These are phyloP conservation scores for Cassiopea xamachana DNA, from an alignment of 30 jellyfish, hydroid and myxozoan species.

Conservation along the genomic window DNA sequence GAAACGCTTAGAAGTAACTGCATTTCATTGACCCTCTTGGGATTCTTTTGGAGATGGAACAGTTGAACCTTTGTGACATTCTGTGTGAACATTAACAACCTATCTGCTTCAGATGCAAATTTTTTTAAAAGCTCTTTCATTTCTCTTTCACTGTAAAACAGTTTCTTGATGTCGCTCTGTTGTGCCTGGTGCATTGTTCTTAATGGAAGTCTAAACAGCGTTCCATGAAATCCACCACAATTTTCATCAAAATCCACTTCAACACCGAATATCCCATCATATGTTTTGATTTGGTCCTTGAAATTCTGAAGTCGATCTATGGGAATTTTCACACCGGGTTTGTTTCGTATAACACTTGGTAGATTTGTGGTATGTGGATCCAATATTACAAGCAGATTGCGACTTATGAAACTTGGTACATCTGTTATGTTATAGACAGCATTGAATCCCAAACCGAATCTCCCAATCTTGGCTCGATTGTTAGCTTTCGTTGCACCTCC, in stretches of 20 bases:
- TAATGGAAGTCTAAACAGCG: slow-evolving; percentile 84
- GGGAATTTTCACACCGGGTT: slow-evolving; percentile 74
- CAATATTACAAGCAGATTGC: slow-evolving; percentile 62
- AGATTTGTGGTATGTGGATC: slow-evolving; percentile 85
- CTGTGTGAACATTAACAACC: slow-evolving; percentile 72
- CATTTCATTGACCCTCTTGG: slow-evolving; percentile 41
- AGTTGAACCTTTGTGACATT: slow-evolving; percentile 42
- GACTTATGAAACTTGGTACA: slow-evolving; percentile 83
- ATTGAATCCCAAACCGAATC: slow-evolving; percentile 89
- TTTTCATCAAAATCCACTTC: slow-evolving; percentile 24
- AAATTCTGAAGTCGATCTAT: slow-evolving; percentile 22
- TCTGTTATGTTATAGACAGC: slow-evolving; percentile 88
- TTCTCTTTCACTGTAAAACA: slow-evolving; percentile 53
- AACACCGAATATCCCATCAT: slow-evolving; percentile 73
- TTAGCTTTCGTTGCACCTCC: slow-evolving; percentile 87
- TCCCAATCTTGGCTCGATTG: slow-evolving; percentile 75
- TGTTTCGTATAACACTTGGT: slow-evolving; percentile 63
- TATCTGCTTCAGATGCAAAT: slow-evolving; percentile 37
- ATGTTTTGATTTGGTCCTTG: slow-evolving; percentile 59
- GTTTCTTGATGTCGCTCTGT: slow-evolving; percentile 57
- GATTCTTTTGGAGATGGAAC: slow-evolving; percentile 26
- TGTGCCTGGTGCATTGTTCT: slow-evolving; percentile 61
- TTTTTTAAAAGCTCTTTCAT: slow-evolving; percentile 56
- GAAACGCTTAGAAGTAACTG: slow-evolving; percentile 1
- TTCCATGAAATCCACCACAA: slow-evolving; percentile 39